These are phyloP conservation scores for Edolisoma coerulescens DNA, from an alignment of 2,113 vertebrate species.

Conservation along the genomic window DNA sequence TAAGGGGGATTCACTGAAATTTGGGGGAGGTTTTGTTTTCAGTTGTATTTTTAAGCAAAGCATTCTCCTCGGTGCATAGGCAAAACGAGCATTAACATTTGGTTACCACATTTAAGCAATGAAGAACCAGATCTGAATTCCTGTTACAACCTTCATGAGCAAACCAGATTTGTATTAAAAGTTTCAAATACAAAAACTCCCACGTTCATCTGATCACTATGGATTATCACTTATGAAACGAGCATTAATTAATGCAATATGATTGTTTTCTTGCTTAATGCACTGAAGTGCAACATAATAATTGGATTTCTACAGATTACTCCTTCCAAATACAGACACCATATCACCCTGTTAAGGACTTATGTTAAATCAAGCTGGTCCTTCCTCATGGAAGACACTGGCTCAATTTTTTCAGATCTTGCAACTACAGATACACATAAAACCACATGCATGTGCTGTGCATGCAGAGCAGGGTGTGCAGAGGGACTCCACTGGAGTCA, in stretches of 20 bases:
- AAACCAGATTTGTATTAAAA: not conserved
- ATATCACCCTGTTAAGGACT: not conserved
- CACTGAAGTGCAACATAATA: not conserved
- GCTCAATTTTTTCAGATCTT: not conserved
- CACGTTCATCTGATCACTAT: not conserved
- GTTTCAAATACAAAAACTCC: not conserved
- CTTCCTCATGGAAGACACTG: not conserved
- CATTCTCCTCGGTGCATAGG: not conserved
- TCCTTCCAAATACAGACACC: not conserved
- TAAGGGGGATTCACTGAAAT: not conserved
- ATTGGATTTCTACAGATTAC: not conserved
- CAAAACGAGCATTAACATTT: not conserved
- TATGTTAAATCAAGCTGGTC: not conserved
- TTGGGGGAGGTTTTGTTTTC: not conserved
- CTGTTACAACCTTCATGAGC: not conserved
- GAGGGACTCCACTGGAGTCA: not conserved
- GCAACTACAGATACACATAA: accelerated
- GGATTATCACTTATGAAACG: not conserved
- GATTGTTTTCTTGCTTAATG: not conserved
- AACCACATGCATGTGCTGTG: not conserved
- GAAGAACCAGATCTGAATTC: not conserved
- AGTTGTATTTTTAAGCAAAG: not conserved
- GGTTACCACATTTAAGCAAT: not conserved
- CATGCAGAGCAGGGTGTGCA: not conserved
- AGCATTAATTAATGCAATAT: not conserved